These are phyloP conservation scores for Anolis apletophallus DNA, from an alignment of 2,797 vertebrate species.

Conservation along the genomic window DNA sequence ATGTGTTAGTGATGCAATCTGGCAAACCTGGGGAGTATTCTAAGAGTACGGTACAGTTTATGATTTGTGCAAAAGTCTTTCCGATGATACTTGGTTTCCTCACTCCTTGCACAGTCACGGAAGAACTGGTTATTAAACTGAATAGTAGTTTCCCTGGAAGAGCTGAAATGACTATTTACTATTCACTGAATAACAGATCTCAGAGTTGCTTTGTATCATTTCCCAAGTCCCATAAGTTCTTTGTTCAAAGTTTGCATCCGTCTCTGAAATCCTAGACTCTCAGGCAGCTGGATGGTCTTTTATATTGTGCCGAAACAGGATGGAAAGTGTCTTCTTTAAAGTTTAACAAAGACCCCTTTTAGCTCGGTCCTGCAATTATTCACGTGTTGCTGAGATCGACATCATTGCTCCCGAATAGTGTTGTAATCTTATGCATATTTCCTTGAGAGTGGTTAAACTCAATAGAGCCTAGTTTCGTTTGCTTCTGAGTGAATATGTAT, in stretches of 20 bases:
- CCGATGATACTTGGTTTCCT: background rate
- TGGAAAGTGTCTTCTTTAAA: background rate
- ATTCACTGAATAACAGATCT: slow-evolving; percentile 11
- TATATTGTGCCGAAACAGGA: background rate
- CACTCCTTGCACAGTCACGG: background rate
- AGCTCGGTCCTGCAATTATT: background rate
- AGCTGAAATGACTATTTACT: background rate
- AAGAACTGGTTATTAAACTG: background rate
- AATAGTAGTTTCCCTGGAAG: slow-evolving; percentile 12
- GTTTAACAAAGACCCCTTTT: background rate
- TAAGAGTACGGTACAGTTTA: too few species aligned
- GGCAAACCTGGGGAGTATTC: background rate
- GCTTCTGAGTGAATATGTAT: background rate
- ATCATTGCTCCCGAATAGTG: background rate
- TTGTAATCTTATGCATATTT: background rate
- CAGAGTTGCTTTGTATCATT: background rate
- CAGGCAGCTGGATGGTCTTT: background rate
- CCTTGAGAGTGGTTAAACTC: background rate
- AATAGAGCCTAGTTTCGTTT: background rate
- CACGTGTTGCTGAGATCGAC: background rate
- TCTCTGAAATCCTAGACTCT: background rate
- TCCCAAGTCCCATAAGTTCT: background rate
- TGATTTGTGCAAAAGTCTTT: background rate
- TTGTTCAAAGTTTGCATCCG: slow-evolving; percentile 8
- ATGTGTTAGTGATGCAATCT: background rate